Evolutionary conservation across 2,113 vertebrate genomes (phyloP), one percentile per base, ranked within the genome.

Genomic region (Aramus guarauna): DNA sequence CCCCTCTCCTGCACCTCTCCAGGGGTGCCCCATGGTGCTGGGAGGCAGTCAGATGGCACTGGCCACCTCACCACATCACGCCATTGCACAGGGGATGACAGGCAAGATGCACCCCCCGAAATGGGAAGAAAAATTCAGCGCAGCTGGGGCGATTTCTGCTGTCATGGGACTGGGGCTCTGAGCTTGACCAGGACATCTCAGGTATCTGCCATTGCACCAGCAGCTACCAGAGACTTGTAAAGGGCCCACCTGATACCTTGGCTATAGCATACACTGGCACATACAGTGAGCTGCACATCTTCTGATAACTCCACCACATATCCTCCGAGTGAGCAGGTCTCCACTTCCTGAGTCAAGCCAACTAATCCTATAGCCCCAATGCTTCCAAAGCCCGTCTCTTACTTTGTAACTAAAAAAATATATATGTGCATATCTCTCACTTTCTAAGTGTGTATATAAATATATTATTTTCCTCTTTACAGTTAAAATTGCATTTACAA

Each of bases 281-380:
- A 5, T 12, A 2, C 1, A 39, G 15, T 12, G 20, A n/a, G 16
- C 16, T 29, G 43, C 26, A 39, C 32, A 59, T 19, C 32, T 16
- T 39, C 63, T 0, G 0, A 58, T n/a, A 69, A 66, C 30, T 26
- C 48, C 47, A n/a, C 22, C 2, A 1, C 15, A 12, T 11, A 26
- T 15, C 39, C 15, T 75, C 58, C 4, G 9, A 9, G 9, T 15
- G 8, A 34, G 24, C 34, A 47, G 24, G 36, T 56, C 34, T 81
- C 20, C n/a, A 26, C 56, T 56, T 63, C 56, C 11, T 3, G 7
- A 29, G 17, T 69, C 50, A 64, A 56, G 6, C 12, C 60, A 50
- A 34, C 32, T 58, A 52, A 58, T 36, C 27, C 39, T 62, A 19
- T 14, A 36, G 16, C 6, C 32, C 23, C 34, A 12, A 12, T 32